Percentiles rank a stretch among this genome's conserved stretches.
phyloP scores from a whole-genome alignment of 2,113 vertebrate genomes.

The Cyrtonyx montezumae region DNA sequence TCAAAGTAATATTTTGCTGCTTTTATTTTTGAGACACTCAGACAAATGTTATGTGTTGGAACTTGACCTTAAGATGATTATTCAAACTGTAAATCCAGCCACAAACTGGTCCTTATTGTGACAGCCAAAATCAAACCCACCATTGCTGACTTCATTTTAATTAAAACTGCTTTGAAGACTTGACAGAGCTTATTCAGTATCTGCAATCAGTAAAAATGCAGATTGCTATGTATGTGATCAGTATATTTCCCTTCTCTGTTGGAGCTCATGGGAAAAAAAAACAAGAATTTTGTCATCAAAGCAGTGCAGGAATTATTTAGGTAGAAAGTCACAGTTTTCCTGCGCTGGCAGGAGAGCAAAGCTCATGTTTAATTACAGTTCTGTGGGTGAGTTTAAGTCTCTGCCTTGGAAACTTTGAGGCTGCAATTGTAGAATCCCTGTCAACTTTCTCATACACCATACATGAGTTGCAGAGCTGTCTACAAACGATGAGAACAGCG shows the following conservation, averaged over 20 bases:
- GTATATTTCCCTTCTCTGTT: neutral
- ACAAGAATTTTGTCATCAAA: neutral
- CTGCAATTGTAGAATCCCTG: neutral
- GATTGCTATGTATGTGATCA: neutral
- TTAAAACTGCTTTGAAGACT: neutral
- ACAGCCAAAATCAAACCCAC: neutral
- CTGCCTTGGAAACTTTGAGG: neutral
- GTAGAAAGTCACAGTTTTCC: neutral
- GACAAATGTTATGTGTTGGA: neutral
- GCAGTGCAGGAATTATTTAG: neutral
- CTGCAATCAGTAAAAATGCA: neutral
- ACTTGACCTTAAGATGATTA: neutral
- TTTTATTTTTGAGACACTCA: neutral
- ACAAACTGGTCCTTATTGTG: neutral
- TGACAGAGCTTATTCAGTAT: neutral
- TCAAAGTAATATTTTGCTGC: neutral
- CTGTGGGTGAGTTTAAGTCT: neutral
- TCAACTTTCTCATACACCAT: neutral
- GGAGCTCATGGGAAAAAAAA: neutral
- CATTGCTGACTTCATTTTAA: conserved; percentile 2
- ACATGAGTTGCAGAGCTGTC: neutral
- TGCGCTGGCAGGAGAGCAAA: neutral
- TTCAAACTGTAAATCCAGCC: neutral
- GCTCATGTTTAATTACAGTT: neutral
- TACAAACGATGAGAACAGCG: neutral